Conservation (phyloP, 2,888 invertebrate genomes). For the Machimus atricapillus region DNA sequence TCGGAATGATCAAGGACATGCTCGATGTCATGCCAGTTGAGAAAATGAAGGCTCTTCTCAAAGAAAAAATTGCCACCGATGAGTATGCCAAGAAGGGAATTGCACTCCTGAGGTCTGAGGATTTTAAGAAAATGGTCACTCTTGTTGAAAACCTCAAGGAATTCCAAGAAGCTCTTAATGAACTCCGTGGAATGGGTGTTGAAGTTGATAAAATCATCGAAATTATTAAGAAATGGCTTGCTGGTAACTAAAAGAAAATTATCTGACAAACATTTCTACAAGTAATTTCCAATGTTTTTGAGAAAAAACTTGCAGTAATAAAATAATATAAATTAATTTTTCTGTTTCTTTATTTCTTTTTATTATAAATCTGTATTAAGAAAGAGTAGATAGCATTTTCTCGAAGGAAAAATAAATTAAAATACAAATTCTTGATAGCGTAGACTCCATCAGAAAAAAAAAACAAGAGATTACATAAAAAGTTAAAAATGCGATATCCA, state of each 20-base stretch:
- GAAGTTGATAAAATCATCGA: constrained; percentile 42
- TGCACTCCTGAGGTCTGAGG: constrained; percentile 40
- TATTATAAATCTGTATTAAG: not conserved
- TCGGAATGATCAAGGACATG: constrained; percentile 44
- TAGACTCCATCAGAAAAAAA: no score
- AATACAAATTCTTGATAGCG: no score
- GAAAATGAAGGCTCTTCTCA: constrained; percentile 13
- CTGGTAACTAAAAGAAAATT: constrained; percentile 15
- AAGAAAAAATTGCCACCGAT: constrained; percentile 36
- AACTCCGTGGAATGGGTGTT: constrained; percentile 41
- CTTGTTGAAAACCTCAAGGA: constrained; percentile 43
- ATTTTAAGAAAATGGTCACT: constrained; percentile 44
- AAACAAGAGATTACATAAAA: no score
- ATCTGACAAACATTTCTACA: not conserved
- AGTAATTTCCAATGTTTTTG: not conserved
- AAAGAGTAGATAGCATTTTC: no score
- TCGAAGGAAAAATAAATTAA: no score
- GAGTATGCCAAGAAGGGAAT: constrained; percentile 40
- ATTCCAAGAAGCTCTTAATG: constrained; percentile 34
- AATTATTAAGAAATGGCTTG: constrained; percentile 40
- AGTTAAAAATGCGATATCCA: no score
- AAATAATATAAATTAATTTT: not conserved
- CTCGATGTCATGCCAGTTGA: constrained; percentile 40
- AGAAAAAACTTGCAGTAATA: not conserved
- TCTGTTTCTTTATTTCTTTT: not conserved